Conservation (phyloP, 2,113 vertebrate species). For the Neogale vison region DNA sequence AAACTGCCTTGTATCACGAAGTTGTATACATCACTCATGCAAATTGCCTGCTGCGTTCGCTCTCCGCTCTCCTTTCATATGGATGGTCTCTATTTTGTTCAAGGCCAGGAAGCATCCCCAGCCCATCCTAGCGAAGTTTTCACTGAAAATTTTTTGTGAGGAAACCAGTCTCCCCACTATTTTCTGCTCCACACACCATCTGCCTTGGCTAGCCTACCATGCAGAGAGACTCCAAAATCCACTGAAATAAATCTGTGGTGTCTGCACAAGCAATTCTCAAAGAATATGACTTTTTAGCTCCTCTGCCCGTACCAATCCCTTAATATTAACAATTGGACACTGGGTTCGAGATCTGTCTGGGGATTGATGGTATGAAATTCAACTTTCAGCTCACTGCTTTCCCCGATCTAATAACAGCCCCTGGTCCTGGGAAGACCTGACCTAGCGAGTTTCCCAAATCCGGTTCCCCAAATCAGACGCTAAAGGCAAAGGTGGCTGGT, state of each 20-base stretch:
- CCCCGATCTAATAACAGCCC: background rate
- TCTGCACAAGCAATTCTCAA: background rate
- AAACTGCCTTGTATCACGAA: background rate
- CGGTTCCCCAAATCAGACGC: background rate
- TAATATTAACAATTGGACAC: background rate
- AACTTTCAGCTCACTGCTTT: background rate
- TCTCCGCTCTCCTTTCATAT: background rate
- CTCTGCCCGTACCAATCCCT: background rate
- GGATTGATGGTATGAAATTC: background rate
- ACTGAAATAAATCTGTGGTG: constrained; percentile 32
- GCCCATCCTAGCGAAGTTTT: background rate
- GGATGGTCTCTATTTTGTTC: background rate
- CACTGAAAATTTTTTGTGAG: background rate
- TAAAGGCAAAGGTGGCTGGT: background rate
- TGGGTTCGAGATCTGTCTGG: background rate
- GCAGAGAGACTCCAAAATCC: background rate
- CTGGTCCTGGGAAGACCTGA: background rate
- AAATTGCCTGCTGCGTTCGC: background rate
- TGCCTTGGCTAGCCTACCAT: background rate
- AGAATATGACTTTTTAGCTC: background rate
- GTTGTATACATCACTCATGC: background rate
- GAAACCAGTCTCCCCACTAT: background rate
- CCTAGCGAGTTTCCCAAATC: background rate
- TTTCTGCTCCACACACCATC: constrained; percentile 6
- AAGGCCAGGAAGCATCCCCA: background rate